Conservation (phyloP, 2,113 vertebrate species). For the Phrynosoma blainvillii region DNA sequence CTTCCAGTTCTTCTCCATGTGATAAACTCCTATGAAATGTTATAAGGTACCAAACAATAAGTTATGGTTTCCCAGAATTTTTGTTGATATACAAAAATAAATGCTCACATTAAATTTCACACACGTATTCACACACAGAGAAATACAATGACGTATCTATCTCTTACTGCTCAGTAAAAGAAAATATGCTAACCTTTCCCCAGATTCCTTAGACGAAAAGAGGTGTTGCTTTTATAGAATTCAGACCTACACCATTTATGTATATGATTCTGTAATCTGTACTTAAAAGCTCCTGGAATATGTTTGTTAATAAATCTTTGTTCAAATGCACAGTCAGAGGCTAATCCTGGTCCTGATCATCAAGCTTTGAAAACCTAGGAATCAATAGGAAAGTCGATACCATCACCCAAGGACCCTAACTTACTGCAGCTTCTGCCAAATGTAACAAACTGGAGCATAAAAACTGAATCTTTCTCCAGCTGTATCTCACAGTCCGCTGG, state of each 20-base stretch:
- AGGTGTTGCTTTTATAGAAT: slow-evolving; percentile 55
- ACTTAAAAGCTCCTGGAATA: slow-evolving; percentile 59
- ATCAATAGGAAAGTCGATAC: not conserved
- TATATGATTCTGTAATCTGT: slow-evolving; percentile 30
- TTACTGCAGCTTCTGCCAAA: not conserved
- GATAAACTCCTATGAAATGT: too few relatives aligned
- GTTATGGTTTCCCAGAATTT: slow-evolving; percentile 2
- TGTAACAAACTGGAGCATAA: not conserved
- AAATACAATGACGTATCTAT: not conserved
- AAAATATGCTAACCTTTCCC: slow-evolving; percentile 63
- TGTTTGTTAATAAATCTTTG: slow-evolving; percentile 54
- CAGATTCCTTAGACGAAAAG: slow-evolving; percentile 25
- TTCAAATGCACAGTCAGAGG: slow-evolving; percentile 41
- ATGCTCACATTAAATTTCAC: slow-evolving; percentile 47
- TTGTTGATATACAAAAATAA: slow-evolving; percentile 56
- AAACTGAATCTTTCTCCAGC: not conserved
- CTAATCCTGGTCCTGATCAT: slow-evolving; percentile 11
- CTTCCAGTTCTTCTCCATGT: too few relatives aligned
- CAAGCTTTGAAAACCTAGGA: slow-evolving; percentile 2
- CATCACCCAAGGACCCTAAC: not conserved
- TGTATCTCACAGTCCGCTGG: not conserved
- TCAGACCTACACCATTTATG: slow-evolving; percentile 36
- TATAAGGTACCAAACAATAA: too few relatives aligned
- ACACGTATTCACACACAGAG: not conserved
- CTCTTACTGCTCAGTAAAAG: slow-evolving; percentile 58